Evolutionary conservation across 2,797 vertebrate genomes (phyloP).

Genomic region (Helarctos malayanus): DNA sequence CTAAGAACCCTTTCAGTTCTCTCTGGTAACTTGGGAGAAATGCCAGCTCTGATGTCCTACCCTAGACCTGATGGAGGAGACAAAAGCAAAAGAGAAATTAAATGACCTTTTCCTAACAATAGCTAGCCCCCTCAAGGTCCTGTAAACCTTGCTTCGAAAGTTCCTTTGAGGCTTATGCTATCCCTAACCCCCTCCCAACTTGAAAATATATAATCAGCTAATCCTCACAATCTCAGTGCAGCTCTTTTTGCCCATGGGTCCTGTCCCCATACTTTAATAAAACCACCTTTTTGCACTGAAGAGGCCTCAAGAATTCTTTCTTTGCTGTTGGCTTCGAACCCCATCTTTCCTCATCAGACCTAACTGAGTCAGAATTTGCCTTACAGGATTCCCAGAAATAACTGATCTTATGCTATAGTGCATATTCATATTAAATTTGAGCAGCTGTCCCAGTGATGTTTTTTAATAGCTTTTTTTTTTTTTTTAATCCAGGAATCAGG

Average conservation of each 20-base stretch:
- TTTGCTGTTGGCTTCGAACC: not conserved
- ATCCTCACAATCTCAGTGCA: not conserved
- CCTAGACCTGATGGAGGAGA: not conserved
- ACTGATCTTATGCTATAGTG: not conserved
- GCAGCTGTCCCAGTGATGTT: not conserved
- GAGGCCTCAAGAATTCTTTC: not conserved
- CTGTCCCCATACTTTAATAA: not conserved
- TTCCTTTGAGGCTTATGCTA: not conserved
- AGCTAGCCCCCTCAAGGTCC: not conserved
- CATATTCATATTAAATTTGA: not conserved
- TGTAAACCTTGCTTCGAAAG: not conserved
- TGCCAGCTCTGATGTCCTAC: not conserved
- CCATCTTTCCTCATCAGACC: not conserved
- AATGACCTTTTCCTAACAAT: not conserved
- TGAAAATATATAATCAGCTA: not conserved
- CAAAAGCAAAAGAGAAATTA: not conserved
- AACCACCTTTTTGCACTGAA: not conserved
- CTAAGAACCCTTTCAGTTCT: not conserved
- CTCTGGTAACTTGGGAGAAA: not conserved
- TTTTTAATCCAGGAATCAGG: not conserved
- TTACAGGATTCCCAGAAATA: constrained; percentile 40
- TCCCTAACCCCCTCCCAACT: not conserved
- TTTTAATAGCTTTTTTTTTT: not conserved
- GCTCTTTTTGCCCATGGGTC: not conserved
- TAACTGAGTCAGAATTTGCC: not conserved